Percentiles rank a stretch among this genome's conserved stretches.
Evolutionary conservation across 2,888 invertebrate species (phyloP).

Genomic region (Netelia melanura): DNA sequence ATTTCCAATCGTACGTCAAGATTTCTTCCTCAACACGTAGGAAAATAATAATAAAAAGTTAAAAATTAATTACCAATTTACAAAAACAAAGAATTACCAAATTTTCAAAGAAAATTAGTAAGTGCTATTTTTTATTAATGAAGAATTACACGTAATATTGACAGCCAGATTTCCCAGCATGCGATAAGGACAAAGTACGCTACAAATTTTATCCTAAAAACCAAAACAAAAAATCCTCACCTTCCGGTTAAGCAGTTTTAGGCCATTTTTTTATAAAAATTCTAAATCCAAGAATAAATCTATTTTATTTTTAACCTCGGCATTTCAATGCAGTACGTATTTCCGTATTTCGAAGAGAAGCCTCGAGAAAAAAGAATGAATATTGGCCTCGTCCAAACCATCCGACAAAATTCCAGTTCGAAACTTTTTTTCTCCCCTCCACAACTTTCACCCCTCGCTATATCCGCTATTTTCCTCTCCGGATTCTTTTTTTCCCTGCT

Average conservation of each 20-base stretch:
- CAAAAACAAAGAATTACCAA: no score
- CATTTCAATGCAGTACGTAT: neutral
- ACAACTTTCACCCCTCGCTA: neutral
- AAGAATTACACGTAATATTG: neutral
- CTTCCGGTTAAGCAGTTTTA: neutral
- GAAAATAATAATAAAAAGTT: no score
- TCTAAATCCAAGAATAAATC: neutral
- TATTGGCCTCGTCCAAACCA: neutral
- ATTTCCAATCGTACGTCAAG: no score
- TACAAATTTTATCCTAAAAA: neutral
- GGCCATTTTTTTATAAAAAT: neutral
- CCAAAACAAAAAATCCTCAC: neutral
- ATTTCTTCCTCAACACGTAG: no score
- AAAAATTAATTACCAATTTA: no score
- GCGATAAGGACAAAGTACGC: neutral
- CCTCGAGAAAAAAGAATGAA: neutral
- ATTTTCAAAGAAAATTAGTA: no score
- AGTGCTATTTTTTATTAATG: neutral
- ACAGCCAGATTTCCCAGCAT: neutral
- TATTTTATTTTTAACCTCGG: conserved; percentile 14
- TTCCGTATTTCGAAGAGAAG: conserved; percentile 3
- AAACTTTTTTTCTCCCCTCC: conserved; percentile 7
- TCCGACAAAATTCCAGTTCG: neutral
- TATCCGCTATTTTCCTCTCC: neutral
- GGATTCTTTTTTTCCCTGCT: neutral